Conservation (phyloP, 1,140 invertebrate genomes). For the Macrotrachela quadricornifera region DNA sequence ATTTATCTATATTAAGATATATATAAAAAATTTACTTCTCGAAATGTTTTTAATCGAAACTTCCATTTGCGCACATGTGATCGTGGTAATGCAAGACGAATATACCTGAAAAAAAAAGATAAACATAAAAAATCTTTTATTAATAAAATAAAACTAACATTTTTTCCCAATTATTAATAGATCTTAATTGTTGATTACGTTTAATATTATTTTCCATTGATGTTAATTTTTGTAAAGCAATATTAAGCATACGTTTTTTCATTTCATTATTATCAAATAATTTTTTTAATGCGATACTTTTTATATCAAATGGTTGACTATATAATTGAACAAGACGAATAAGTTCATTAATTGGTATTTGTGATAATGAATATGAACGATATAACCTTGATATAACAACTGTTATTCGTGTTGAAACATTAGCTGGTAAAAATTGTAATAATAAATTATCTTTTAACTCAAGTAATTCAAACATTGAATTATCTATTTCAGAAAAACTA, state of each 20-base stretch:
- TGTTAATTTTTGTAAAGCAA: constrained; percentile 25
- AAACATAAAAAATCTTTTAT: too few species aligned
- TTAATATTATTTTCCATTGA: constrained; percentile 26
- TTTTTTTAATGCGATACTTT: constrained; percentile 26
- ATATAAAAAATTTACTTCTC: neutral
- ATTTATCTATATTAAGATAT: too few species aligned
- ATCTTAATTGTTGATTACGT: constrained; percentile 21
- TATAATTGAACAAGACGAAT: constrained; percentile 25
- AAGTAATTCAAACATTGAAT: constrained; percentile 14
- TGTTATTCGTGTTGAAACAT: constrained; percentile 20
- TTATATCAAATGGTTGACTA: constrained; percentile 28
- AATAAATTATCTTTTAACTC: constrained; percentile 27
- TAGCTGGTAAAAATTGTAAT: constrained; percentile 22
- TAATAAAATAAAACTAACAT: constrained; percentile 17
- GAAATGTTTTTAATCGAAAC: constrained; percentile 25
- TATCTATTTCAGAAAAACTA: constrained; percentile 3
- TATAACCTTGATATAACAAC: constrained; percentile 21
- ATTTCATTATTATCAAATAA: constrained; percentile 26
- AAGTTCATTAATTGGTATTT: constrained; percentile 24
- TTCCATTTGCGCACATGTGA: constrained; percentile 28
- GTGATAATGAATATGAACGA: constrained; percentile 16
- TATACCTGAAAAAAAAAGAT: too few species aligned
- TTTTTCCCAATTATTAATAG: constrained; percentile 30
- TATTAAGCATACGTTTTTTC: constrained; percentile 26
- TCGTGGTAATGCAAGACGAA: constrained; percentile 10